A percentile compares a stretch with the other conserved stretches of the same genome.
phyloP scores from a whole-genome alignment of 2,797 vertebrate species.

The Schizopygopsis malacanthus region DNA sequence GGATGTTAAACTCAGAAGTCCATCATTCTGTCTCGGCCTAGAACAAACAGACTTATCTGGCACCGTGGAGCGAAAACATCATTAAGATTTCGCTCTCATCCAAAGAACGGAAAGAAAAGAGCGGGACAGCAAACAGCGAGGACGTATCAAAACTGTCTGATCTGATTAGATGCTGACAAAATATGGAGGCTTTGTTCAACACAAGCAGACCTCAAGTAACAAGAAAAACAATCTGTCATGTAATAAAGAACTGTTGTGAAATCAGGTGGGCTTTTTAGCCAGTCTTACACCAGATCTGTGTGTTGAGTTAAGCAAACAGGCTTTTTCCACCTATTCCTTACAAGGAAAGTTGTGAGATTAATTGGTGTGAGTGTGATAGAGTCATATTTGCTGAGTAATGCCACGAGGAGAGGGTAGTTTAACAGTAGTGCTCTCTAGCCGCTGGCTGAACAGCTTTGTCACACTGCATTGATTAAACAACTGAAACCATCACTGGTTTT shows the following conservation, averaged over 20 bases:
- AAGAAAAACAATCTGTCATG: constrained; percentile 9
- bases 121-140: constrained; percentile 31
- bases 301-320: neutral
- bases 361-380: constrained; percentile 22
- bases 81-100: constrained; percentile 37
- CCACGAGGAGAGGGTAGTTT: constrained; percentile 9
- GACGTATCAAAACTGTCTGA: constrained; percentile 41
- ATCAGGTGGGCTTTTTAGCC: neutral
- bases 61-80: constrained; percentile 26
- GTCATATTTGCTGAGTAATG: constrained; percentile 23
- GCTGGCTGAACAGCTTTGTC: constrained; percentile 40
- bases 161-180: constrained; percentile 37
- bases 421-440: constrained; percentile 25
- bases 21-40: constrained; percentile 18
- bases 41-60: constrained; percentile 32
- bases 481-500: neutral
- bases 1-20: constrained; percentile 19
- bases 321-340: constrained; percentile 10
- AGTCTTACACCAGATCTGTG: constrained; percentile 4
- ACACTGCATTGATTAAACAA: constrained; percentile 25
- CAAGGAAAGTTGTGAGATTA: constrained; percentile 34
- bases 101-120: constrained; percentile 7
- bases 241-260: constrained; percentile 2
- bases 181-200: constrained; percentile 36
- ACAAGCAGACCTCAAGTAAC: constrained; percentile 38